phyloP scores from a whole-genome alignment of 2,113 vertebrate genomes.

The Sus scrofa region T2T-Sscrofa CM000822.6:23183501-23184000 shows the following conservation, averaged over 20 bases:
- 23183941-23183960: not conserved
- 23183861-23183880: not conserved
- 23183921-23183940: not conserved
- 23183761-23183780: not conserved
- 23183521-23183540: not conserved
- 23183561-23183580: not conserved
- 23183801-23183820: not conserved
- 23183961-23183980: not conserved
- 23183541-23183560: fast-evolving
- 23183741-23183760: not conserved
- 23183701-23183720: not conserved
- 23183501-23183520: not conserved
- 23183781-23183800: not conserved
- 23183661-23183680: not conserved
- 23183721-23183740: not conserved
- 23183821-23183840: not conserved
- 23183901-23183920: not conserved
- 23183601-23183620: not conserved
- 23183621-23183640: not conserved
- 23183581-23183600: not conserved
- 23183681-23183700: not conserved
- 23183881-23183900: not conserved
- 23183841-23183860: not conserved
- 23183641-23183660: constrained; percentile 18
- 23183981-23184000: not conserved